Evolutionary conservation across 2,113 vertebrate genomes (phyloP).

Genomic region (Vimba vimba): DNA sequence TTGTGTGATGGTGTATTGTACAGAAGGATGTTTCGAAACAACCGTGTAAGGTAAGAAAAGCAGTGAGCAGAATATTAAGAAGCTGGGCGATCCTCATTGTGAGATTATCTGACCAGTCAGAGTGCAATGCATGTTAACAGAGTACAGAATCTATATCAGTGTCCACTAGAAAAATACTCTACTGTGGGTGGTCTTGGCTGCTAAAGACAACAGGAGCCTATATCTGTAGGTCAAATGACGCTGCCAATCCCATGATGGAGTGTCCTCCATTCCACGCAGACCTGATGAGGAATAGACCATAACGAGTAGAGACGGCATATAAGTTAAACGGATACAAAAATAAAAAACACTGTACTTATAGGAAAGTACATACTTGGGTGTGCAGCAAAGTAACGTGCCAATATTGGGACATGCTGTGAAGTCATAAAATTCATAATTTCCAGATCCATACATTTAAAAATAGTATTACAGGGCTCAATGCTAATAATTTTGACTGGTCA

Average conservation of each 20-base stretch:
- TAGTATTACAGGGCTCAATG: too few species aligned
- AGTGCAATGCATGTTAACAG: neutral
- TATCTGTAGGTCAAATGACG: conserved; percentile 12
- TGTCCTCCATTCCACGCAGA: conserved; percentile 55
- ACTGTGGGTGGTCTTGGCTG: neutral
- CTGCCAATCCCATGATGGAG: conserved; percentile 14
- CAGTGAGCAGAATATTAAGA: neutral
- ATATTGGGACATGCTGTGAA: neutral
- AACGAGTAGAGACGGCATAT: neutral
- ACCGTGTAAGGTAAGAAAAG: neutral
- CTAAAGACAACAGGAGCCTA: neutral
- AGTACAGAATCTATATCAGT: neutral
- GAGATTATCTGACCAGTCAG: neutral
- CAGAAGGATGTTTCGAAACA: neutral
- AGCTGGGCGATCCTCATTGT: neutral
- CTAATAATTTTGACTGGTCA: too few species aligned
- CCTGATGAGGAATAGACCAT: neutral
- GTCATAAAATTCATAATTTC: neutral
- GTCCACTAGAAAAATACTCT: conserved; percentile 7
- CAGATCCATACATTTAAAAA: neutral
- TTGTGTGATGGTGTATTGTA: neutral
- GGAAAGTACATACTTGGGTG: neutral
- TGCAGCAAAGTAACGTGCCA: neutral
- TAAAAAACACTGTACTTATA: neutral
- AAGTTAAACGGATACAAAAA: neutral